Percentiles rank a stretch among this genome's conserved stretches.
Evolutionary conservation across 1,140 invertebrate species (phyloP).

Genomic region (Steinernema feltiae): DNA sequence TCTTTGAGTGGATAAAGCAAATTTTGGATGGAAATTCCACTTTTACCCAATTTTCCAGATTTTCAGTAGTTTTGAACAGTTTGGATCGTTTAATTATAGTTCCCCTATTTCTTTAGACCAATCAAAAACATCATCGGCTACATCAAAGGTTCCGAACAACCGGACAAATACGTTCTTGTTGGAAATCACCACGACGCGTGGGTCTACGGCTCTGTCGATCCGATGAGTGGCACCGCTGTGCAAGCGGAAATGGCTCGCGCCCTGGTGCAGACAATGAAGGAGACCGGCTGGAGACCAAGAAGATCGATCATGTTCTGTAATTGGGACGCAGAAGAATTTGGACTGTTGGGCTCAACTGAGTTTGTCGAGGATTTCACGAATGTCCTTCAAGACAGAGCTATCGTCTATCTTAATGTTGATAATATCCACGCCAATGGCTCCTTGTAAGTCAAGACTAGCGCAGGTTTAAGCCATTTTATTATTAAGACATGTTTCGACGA

Average conservation of each 20-base stretch:
- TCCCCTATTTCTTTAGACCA: background rate
- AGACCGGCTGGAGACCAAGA: conserved; percentile 59
- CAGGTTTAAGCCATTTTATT: background rate
- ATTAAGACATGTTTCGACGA: conserved; percentile 41
- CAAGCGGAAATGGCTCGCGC: conserved; percentile 62
- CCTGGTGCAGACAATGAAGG: conserved; percentile 56
- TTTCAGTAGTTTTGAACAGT: too few relatives aligned
- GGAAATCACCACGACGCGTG: conserved; percentile 65
- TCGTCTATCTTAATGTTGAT: conserved; percentile 55
- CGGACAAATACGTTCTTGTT: conserved; percentile 63
- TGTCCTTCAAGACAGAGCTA: conserved; percentile 42
- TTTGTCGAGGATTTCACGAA: conserved; percentile 55
- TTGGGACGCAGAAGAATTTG: conserved; percentile 63
- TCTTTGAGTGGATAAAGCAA: too few relatives aligned
- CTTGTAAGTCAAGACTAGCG: conserved; percentile 22
- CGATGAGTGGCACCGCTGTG: conserved; percentile 59
- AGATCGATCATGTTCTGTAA: conserved; percentile 61
- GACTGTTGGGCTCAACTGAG: conserved; percentile 59
- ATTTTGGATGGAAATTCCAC: too few relatives aligned
- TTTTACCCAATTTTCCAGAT: too few relatives aligned
- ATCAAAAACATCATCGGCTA: conserved; percentile 37
- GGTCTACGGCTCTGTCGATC: conserved; percentile 56
- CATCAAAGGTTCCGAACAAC: conserved; percentile 31
- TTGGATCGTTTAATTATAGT: too few relatives aligned
- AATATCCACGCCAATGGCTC: conserved; percentile 38